Base-by-base conservation (phyloP, 2,888 invertebrate species). In the Phortica magna region DNA sequence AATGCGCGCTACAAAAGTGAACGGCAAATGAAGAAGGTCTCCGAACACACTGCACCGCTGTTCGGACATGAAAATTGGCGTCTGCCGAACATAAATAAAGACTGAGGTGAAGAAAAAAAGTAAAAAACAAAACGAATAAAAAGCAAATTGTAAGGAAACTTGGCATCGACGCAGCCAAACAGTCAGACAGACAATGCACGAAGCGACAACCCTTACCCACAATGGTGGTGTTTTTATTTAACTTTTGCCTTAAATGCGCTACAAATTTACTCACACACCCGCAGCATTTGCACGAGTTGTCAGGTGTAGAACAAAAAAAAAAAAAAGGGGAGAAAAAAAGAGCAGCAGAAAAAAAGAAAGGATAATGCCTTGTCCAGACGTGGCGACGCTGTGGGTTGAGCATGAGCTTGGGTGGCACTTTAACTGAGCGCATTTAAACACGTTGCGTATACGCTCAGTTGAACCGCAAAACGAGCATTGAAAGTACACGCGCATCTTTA, bases 371-470 rank as follows among this genome's bases (percentile, higher is more conserved):
- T 75, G 61, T 67, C 64, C 74, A 77, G 76, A 77, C 81, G 77
- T 73, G 53, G 77, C 59, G 55, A 57, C 55, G 53, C 14, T 57
- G 31, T 17, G n/a, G 78, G 74, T 72, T 31, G 57, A 70, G 67
- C 76, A 74, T 53, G 74, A 53, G 22, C 73, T 9, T 9, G 57
- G 57, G 59, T 19, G 59, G 59, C 17, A 59, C 17, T 77, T 57
- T 74, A 57, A 22, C 72, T 71, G 76, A 70, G 67, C 72, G 48
- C 79, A 74, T 48, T 76, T 19, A 68, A 68, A 78, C 84, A 79
- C 82, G 82, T 85, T 88, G 86, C 88, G 88, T 82, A 85, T 86
- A 84, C 89, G 89, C 89, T 89, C 88, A 85, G 89, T 90, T 89
- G 88, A 90, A 89, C 89, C 84, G 80, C 87, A 89, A 90, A 89